Conservation (phyloP, 1,140 invertebrate species). For the Polypedilum vanderplanki region DNA sequence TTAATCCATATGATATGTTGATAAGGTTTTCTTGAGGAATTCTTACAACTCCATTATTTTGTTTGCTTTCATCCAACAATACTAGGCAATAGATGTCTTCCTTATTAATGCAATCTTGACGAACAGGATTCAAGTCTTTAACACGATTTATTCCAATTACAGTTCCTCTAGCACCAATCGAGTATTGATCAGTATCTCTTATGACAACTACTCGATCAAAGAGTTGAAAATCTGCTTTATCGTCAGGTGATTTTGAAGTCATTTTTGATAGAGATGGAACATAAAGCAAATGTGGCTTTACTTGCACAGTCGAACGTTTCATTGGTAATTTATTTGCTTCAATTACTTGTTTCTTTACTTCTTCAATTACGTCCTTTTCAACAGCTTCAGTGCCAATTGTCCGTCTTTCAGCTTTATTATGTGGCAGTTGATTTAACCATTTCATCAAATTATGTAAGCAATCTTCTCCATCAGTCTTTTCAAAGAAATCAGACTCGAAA, state of each 20-base stretch:
- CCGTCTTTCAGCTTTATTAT: conserved; percentile 32
- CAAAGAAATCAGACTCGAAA: conserved; percentile 60
- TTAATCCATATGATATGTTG: neutral
- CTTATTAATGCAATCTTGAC: conserved; percentile 38
- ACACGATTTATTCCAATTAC: conserved; percentile 60
- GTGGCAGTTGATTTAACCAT: conserved; percentile 10
- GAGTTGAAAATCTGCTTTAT: conserved; percentile 55
- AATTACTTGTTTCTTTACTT: conserved; percentile 64
- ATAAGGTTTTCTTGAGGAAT: neutral
- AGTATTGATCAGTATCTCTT: conserved; percentile 59
- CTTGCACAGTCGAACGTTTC: conserved; percentile 60
- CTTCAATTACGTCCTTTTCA: conserved; percentile 49
- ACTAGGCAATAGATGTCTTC: conserved; percentile 40
- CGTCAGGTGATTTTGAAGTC: conserved; percentile 53
- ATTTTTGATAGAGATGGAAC: conserved; percentile 48
- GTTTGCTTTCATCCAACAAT: conserved; percentile 36
- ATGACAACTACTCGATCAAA: conserved; percentile 80
- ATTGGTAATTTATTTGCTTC: conserved; percentile 41
- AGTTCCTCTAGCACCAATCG: conserved; percentile 73
- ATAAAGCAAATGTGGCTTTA: conserved; percentile 71
- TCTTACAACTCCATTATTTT: neutral
- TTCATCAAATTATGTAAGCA: conserved; percentile 30
- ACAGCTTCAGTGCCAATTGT: conserved; percentile 30
- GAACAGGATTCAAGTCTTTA: conserved; percentile 40
- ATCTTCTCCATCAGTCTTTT: conserved; percentile 46